A percentile compares a stretch with the other conserved stretches of the same genome.
These are phyloP conservation scores for Siniperca obscura DNA, from an alignment of 2,797 vertebrate species.

Conservation along the genomic window DNA sequence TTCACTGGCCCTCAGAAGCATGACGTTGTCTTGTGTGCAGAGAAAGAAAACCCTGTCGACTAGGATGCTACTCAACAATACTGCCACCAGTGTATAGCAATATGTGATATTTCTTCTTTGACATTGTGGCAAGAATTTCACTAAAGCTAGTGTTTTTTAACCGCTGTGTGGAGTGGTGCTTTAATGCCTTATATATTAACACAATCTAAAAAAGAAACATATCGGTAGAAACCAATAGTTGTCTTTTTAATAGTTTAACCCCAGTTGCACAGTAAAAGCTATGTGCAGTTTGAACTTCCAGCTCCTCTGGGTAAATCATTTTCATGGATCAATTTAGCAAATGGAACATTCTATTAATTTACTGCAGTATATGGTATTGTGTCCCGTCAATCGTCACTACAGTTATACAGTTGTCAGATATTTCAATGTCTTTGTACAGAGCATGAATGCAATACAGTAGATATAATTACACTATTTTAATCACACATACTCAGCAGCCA, in stretches of 20 bases:
- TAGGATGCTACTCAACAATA: constrained; percentile 67
- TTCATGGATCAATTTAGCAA: constrained; percentile 70
- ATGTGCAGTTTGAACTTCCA: constrained; percentile 56
- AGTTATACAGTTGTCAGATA: constrained; percentile 49
- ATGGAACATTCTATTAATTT: constrained; percentile 65
- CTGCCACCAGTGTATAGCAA: constrained; percentile 49
- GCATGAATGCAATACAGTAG: constrained; percentile 69
- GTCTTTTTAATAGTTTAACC: constrained; percentile 60
- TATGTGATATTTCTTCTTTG: constrained; percentile 66
- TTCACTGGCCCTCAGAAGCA: constrained; percentile 72
- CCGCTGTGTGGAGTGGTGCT: constrained; percentile 60
- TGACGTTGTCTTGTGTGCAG: constrained; percentile 66
- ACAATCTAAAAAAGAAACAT: constrained; percentile 63
- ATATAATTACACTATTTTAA: constrained; percentile 81
- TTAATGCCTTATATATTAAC: constrained; percentile 50
- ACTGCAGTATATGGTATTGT: constrained; percentile 55
- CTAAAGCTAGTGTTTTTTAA: constrained; percentile 29
- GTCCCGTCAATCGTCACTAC: constrained; percentile 52
- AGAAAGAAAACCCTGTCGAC: constrained; percentile 61
- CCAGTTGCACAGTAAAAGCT: constrained; percentile 26
- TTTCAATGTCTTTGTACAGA: constrained; percentile 52
- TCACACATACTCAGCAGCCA: constrained; percentile 74
- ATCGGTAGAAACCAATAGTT: constrained; percentile 48
- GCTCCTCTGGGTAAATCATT: constrained; percentile 55
- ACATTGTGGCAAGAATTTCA: constrained; percentile 48